Conservation (phyloP, 2,888 invertebrate genomes). For the Limnephilus auricula region DNA sequence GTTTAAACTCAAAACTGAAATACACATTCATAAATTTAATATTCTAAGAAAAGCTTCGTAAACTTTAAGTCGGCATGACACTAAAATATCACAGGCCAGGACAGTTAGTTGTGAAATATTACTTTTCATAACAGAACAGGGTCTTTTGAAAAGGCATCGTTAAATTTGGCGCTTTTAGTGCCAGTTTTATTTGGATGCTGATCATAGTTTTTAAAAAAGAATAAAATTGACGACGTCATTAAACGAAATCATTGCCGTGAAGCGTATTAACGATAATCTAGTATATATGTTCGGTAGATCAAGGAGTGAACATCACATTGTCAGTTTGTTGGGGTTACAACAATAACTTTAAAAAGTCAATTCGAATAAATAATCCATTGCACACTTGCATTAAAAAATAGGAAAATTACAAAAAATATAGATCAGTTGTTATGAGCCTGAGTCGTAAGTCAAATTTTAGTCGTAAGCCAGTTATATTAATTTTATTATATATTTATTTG, state of each 20-base stretch:
- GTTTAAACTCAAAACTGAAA: constrained; percentile 26
- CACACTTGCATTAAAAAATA: neutral
- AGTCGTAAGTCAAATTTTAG: too few relatives aligned
- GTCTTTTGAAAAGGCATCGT: constrained; percentile 32
- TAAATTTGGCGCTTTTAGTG: constrained; percentile 41
- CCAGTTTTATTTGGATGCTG: constrained; percentile 19
- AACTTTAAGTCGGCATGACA: constrained; percentile 35
- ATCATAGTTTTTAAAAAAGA: constrained; percentile 25
- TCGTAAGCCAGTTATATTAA: too few relatives aligned
- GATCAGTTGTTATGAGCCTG: too few relatives aligned
- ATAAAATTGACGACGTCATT: constrained; percentile 39
- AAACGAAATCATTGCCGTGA: constrained; percentile 35
- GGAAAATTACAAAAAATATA: neutral
- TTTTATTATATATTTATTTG: too few relatives aligned
- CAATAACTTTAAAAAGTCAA: neutral
- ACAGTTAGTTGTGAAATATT: constrained; percentile 47
- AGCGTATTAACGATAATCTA: constrained; percentile 15
- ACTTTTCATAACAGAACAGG: constrained; percentile 30
- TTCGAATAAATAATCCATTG: neutral
- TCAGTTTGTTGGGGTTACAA: neutral
- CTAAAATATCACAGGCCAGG: constrained; percentile 40
- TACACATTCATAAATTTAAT: neutral
- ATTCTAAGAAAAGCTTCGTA: constrained; percentile 39
- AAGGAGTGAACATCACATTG: neutral
- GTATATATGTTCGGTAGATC: neutral